A percentile compares a stretch with the other conserved stretches of the same genome.
Evolutionary conservation across 2,113 vertebrate species (phyloP).

Genomic region (Mola mola): DNA sequence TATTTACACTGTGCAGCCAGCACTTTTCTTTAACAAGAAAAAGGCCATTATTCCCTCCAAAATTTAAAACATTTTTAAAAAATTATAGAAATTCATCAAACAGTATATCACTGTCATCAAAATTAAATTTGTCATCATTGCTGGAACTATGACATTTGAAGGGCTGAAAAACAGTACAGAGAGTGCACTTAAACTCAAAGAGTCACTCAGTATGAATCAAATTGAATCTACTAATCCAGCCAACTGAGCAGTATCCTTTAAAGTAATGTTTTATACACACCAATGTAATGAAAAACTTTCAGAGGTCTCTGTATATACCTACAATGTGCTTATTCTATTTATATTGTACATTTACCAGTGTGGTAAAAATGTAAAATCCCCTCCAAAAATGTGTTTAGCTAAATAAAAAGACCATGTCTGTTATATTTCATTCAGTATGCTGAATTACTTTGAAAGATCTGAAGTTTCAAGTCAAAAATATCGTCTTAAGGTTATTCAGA

Average conservation of each 20-base stretch:
- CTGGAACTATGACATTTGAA: constrained; percentile 1
- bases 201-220: neutral
- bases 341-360: neutral
- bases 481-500: too few species aligned
- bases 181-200: neutral
- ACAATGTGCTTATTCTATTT: neutral
- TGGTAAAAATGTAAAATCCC: neutral
- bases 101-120: constrained; percentile 19
- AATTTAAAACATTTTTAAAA: constrained; percentile 29
- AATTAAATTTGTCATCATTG: constrained; percentile 6
- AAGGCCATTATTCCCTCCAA: constrained; percentile 32
- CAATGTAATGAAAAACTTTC: neutral
- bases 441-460: too few species aligned
- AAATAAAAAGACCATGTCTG: neutral
- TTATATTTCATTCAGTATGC: too few species aligned
- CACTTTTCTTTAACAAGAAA: constrained; percentile 25
- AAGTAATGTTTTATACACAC: neutral
- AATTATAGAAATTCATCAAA: constrained; percentile 36
- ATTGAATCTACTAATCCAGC: neutral
- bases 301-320: neutral
- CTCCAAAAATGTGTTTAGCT: too few species aligned
- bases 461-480: too few species aligned
- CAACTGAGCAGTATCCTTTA: neutral
- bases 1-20: constrained; percentile 7
- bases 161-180: neutral